Percentiles rank a stretch among this genome's conserved stretches.
Conservation (phyloP, 1,140 invertebrate genomes). For the Pogonomyrmex californicus region DNA sequence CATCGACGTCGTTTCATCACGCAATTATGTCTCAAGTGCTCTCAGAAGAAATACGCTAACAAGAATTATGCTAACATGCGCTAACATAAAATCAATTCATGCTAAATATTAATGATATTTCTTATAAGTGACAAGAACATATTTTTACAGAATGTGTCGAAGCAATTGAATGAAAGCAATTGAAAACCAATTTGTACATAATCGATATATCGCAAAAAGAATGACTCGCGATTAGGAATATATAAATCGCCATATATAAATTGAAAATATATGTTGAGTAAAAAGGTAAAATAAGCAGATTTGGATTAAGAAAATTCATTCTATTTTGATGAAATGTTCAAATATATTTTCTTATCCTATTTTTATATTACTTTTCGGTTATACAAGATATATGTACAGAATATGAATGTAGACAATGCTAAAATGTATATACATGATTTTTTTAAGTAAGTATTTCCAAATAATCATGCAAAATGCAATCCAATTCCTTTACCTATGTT, state of each 20-base stretch:
- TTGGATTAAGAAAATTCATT: constrained; percentile 13
- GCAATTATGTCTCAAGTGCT: constrained; percentile 10
- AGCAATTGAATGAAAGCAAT: not conserved
- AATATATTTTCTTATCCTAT: constrained; percentile 43
- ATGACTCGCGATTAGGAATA: constrained; percentile 10
- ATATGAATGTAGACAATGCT: constrained; percentile 27
- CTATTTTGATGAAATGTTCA: constrained; percentile 27
- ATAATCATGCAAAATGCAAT: constrained; percentile 5
- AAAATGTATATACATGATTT: constrained; percentile 45
- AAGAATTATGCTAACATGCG: not conserved
- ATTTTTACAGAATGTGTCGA: constrained; percentile 16
- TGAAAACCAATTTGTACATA: not conserved
- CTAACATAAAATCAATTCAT: not conserved
- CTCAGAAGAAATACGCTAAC: not conserved
- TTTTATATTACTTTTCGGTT: not conserved
- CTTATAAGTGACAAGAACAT: not conserved
- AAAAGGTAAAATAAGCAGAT: not conserved
- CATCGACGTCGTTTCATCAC: constrained; percentile 74
- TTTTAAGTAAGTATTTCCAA: not conserved
- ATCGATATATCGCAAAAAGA: constrained; percentile 50
- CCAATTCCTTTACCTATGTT: not conserved
- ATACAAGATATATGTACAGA: not conserved
- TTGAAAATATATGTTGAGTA: not conserved
- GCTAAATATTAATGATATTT: constrained; percentile 7
- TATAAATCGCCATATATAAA: not conserved